Percentiles rank a stretch among this genome's conserved stretches.
Conservation (phyloP, 2,113 vertebrate genomes). For the Andinoacara biseriatus region DNA sequence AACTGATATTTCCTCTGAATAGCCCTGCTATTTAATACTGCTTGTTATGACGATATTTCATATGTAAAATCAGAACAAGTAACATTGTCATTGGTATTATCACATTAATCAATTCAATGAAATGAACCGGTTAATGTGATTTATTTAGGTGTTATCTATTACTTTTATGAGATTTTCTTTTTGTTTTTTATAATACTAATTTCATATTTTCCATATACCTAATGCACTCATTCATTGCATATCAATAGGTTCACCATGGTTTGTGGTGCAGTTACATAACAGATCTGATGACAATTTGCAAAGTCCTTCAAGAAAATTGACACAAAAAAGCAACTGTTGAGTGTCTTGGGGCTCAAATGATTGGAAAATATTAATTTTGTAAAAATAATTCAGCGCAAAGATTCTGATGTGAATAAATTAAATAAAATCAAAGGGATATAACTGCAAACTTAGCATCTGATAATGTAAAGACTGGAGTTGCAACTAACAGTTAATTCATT, state of each 20-base stretch:
- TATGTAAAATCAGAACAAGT: background rate
- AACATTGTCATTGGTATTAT: background rate
- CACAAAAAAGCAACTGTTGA: background rate
- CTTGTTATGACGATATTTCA: background rate
- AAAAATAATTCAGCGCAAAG: background rate
- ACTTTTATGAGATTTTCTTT: background rate
- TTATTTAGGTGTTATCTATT: background rate
- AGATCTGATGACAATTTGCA: background rate
- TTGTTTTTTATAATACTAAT: background rate
- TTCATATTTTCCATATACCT: background rate
- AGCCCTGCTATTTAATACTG: background rate
- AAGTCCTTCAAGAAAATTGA: background rate
- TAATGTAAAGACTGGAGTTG: background rate
- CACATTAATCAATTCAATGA: background rate
- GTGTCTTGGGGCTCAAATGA: background rate
- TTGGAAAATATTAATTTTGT: background rate
- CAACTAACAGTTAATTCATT: background rate
- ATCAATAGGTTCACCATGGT: background rate
- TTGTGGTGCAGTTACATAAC: constrained; percentile 16
- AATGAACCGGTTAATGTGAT: background rate
- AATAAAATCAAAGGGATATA: background rate
- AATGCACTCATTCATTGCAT: background rate
- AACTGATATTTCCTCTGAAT: background rate
- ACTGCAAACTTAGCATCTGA: background rate
- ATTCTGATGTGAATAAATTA: background rate